phyloP scores from a whole-genome alignment of 2,888 invertebrate species.

The Eubasilissa splendida region DNA sequence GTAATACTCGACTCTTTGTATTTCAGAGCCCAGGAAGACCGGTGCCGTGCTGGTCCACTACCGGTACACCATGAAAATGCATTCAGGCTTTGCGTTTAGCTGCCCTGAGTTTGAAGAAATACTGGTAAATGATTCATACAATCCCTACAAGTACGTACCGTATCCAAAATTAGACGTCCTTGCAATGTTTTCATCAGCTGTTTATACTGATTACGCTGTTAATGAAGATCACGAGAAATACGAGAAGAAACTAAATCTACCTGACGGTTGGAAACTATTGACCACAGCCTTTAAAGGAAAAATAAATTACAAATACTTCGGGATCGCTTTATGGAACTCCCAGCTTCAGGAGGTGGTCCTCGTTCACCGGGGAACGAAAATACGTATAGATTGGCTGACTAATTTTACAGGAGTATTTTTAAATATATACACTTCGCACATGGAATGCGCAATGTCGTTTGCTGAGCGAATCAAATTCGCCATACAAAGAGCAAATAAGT shows the following conservation, averaged over 20 bases:
- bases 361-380: neutral
- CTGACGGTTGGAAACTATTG: neutral
- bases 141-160: too few relatives aligned
- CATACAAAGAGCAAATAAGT: neutral
- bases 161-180: too few relatives aligned
- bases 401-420: neutral
- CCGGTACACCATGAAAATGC: too few relatives aligned
- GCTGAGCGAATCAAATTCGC: neutral
- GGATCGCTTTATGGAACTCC: neutral
- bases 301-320: neutral
- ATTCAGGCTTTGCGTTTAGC: too few relatives aligned
- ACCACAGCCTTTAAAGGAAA: neutral
- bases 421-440: neutral
- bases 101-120: too few relatives aligned
- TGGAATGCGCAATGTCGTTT: neutral
- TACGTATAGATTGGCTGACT: neutral
- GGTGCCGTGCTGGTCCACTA: too few relatives aligned
- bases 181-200: too few relatives aligned
- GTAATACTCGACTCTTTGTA: too few relatives aligned
- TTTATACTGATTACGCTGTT: neutral
- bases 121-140: too few relatives aligned
- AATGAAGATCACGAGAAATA: too few relatives aligned
- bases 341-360: slow-evolving; percentile 6
- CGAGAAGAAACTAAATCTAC: neutral
- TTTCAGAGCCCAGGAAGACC: too few relatives aligned